Percentiles rank a stretch among this genome's conserved stretches.
Conservation (phyloP, 2,797 vertebrate genomes). For the Nyctibius grandis region DNA sequence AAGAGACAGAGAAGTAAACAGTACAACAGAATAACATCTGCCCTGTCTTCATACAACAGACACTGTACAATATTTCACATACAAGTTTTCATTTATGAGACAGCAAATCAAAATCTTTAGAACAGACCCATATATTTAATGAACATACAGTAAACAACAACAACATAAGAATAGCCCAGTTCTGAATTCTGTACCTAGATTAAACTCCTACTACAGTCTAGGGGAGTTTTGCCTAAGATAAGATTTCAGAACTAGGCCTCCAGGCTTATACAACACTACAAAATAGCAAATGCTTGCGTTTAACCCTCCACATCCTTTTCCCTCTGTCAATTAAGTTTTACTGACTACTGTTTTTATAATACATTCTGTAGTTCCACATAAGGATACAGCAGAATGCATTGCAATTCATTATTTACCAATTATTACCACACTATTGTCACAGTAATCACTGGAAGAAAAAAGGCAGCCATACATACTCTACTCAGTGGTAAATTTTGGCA, state of each 20-base stretch:
- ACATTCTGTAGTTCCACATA: background rate
- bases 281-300: slow-evolving; percentile 18
- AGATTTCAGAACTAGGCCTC: slow-evolving; percentile 64
- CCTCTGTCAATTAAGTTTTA: background rate
- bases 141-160: slow-evolving; percentile 25
- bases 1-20: slow-evolving; percentile 13
- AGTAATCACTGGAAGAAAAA: background rate
- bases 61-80: background rate
- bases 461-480: background rate
- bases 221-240: slow-evolving; percentile 43
- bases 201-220: slow-evolving; percentile 22
- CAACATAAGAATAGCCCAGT: slow-evolving; percentile 44
- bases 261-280: background rate
- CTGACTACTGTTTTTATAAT: background rate
- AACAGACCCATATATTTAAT: slow-evolving; percentile 11
- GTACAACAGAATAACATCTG: background rate
- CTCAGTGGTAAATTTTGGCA: slow-evolving; percentile 6
- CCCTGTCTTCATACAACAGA: background rate
- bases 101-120: slow-evolving; percentile 20
- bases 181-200: slow-evolving; percentile 60
- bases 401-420: background rate
- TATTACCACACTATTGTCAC: background rate
- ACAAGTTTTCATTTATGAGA: slow-evolving; percentile 16
- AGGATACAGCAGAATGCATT: slow-evolving; percentile 11
- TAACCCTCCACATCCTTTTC: slow-evolving; percentile 38